A percentile compares a stretch with the other conserved stretches of the same genome.
These are phyloP conservation scores for Eristalis tenax DNA, from an alignment of 2,888 invertebrate genomes.

Conservation along the genomic window DNA sequence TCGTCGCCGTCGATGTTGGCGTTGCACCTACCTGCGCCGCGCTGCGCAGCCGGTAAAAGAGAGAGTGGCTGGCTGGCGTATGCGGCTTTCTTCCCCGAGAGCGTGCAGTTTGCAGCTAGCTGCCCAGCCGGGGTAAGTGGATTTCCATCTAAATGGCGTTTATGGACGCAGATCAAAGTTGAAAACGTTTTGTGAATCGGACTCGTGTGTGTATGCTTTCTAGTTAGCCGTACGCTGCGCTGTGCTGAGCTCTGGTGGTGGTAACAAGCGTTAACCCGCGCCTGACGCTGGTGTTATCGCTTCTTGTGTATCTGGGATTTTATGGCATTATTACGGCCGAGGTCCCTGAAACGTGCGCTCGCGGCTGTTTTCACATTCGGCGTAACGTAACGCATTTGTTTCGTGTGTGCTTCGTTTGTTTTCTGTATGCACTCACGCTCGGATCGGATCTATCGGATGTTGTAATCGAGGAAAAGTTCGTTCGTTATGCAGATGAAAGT, in stretches of 20 bases:
- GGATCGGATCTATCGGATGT: constrained; percentile 26
- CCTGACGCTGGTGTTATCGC: constrained; percentile 43
- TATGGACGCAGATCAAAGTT: constrained; percentile 69
- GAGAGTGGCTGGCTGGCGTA: constrained; percentile 48
- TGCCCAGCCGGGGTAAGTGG: constrained; percentile 8
- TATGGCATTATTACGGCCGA: constrained; percentile 61
- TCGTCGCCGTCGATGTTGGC: neutral
- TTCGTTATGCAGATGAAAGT: constrained; percentile 44
- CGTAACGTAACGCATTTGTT: constrained; percentile 56
- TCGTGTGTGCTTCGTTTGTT: neutral
- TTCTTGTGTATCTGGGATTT: constrained; percentile 58
- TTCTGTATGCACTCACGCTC: neutral
- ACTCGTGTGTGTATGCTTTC: constrained; percentile 50
- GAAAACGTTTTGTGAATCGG: constrained; percentile 71
- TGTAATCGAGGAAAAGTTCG: constrained; percentile 35
- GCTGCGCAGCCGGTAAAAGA: constrained; percentile 54
- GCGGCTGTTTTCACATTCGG: constrained; percentile 36
- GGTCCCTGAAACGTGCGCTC: constrained; percentile 34
- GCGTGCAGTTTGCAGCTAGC: neutral
- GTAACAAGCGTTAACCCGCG: constrained; percentile 51
- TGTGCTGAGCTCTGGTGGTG: neutral
- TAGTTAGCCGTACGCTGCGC: constrained; percentile 18
- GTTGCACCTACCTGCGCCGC: constrained; percentile 38
- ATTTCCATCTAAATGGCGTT: constrained; percentile 61
- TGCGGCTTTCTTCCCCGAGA: constrained; percentile 46